phyloP scores from a whole-genome alignment of 1,140 invertebrate species.

The Dendroctonus ponderosae region DNA sequence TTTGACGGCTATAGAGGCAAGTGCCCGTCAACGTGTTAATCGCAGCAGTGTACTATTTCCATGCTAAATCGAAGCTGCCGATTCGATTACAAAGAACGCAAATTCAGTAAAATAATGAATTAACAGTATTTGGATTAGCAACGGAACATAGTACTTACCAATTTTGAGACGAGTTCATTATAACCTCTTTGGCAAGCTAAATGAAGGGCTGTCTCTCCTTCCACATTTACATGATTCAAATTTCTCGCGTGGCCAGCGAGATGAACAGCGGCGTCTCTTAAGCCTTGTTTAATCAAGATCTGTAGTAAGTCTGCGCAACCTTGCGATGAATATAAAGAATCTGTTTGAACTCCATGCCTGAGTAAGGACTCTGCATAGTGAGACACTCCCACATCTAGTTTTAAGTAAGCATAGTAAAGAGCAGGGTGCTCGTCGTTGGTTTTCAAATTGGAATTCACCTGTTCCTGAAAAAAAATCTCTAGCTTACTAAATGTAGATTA shows the following conservation, averaged over 20 bases:
- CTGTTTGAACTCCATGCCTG: conserved; percentile 65
- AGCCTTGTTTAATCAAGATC: conserved; percentile 61
- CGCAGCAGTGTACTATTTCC: no score
- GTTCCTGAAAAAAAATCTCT: conserved; percentile 49
- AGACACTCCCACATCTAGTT: conserved; percentile 54
- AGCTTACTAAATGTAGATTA: neutral
- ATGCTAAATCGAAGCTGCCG: no score
- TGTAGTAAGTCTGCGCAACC: conserved; percentile 76
- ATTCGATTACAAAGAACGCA: no score
- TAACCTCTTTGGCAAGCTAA: conserved; percentile 72
- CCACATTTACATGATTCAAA: conserved; percentile 69
- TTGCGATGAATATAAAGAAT: conserved; percentile 62
- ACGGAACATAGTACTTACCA: conserved; percentile 7
- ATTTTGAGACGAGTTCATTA: conserved; percentile 62
- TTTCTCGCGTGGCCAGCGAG: conserved; percentile 66
- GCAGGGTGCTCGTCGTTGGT: conserved; percentile 70
- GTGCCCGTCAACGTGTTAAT: no score
- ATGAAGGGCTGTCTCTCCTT: conserved; percentile 73
- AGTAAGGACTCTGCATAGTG: conserved; percentile 69
- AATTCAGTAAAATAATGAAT: no score
- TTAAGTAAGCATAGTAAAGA: conserved; percentile 71
- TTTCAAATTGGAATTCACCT: conserved; percentile 65
- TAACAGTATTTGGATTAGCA: no score
- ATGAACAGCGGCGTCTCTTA: conserved; percentile 76
- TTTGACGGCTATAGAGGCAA: no score